These are phyloP conservation scores for Athripsodes cinereus DNA, from an alignment of 2,888 invertebrate genomes.

Conservation along the genomic window DNA sequence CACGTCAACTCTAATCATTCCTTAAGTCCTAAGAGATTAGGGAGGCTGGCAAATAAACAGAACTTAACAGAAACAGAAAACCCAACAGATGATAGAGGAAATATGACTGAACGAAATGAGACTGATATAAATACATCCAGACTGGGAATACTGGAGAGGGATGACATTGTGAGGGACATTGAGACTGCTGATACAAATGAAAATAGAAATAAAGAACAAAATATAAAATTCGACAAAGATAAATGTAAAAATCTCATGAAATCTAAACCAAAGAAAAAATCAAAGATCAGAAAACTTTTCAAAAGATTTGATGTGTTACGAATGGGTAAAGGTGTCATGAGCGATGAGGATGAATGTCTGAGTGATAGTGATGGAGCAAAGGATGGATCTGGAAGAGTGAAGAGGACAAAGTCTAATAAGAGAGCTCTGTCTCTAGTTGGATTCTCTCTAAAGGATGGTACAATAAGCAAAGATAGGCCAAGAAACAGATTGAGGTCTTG, in stretches of 20 bases:
- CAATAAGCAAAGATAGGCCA: conserved; percentile 38
- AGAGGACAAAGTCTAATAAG: conserved; percentile 40
- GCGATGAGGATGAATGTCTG: conserved; percentile 38
- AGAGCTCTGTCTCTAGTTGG: conserved; percentile 39
- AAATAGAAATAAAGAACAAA: conserved; percentile 7
- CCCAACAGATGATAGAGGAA: conserved; percentile 25
- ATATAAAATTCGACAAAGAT: conserved; percentile 32
- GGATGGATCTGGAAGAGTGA: conserved; percentile 46
- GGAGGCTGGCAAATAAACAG: conserved; percentile 32
- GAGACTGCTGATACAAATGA: conserved; percentile 30
- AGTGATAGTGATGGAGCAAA: conserved; percentile 29
- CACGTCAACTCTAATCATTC: conserved; percentile 82
- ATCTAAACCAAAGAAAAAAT: conserved; percentile 36
- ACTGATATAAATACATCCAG: conserved; percentile 30
- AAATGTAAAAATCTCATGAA: conserved; percentile 33
- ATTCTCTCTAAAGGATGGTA: conserved; percentile 31
- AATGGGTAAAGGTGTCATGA: conserved; percentile 37
- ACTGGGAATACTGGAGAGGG: conserved; percentile 44
- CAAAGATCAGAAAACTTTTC: conserved; percentile 38
- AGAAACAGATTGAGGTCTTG: conserved; percentile 36
- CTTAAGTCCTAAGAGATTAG: conserved; percentile 45
- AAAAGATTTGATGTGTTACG: conserved; percentile 29
- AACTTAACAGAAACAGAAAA: conserved; percentile 31
- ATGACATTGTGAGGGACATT: conserved; percentile 29
- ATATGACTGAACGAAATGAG: conserved; percentile 28